Evolutionary conservation across 2,888 invertebrate species (phyloP), one percentile per base, ranked within the genome.

Genomic region (Barypeithes pellucidus): DNA sequence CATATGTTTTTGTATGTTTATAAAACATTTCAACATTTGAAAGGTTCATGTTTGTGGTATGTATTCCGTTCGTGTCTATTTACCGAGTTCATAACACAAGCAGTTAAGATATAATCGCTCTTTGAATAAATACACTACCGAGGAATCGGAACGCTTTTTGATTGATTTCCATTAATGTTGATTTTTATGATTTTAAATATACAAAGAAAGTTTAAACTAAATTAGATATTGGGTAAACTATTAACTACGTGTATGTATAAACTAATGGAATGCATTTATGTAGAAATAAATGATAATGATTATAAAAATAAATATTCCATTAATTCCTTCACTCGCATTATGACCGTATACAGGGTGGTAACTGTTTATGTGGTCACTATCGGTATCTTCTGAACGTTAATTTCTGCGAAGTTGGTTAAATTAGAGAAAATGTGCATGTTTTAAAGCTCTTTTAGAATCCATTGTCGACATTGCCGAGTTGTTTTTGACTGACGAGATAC

Each of bases 1-100:
- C 83, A 83, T 83, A 84, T 84, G 84, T 84, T 84, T 83, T 83
- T 82, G 80, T 79, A 73, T 84, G 84, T 85, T 85, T 85, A 85
- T 84, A 80, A 84, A 85, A 85, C 85, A 85, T 84, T 84, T 84
- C 85, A 83, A 80, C 80, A 80, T 83, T 82, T 80, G 82, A 82
- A 82, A 82, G 81, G 80, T 79, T 81, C 81, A 74, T 83, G 84
- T 83, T 83, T 83, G 83, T 84, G 82, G 82, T 83, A 84, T 82
- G 83, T 84, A 83, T 83, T 82, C 83, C 80, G 75, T 79, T 76
- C 77, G 78, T 81, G 82, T 83, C 82, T 84, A 83, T 84, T 84
- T 84, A 82, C 81, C 80, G 82, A 82, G 81, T 83, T 84, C 82
- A 84, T 84, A 83, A 83, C 82, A 84, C 80, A 75, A 80, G 79